Evolutionary conservation across 1,140 invertebrate genomes (phyloP), one percentile per base, ranked within the genome.

Genomic region (Brachionus rotundiformis): DNA sequence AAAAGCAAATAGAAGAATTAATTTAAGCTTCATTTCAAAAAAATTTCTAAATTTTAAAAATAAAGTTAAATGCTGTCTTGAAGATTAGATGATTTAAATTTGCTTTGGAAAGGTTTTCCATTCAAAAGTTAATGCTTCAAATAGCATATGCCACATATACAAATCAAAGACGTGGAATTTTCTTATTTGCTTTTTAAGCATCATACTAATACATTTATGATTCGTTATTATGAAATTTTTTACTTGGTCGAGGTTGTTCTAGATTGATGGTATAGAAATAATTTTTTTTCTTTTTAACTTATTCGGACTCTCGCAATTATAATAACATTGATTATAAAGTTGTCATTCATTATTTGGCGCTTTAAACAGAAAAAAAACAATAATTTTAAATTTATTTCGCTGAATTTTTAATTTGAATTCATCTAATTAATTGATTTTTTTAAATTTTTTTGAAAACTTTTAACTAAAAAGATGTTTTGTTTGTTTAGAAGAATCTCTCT

Each of bases 11-110:
- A 54, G 23, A 54, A 54, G 19, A 8, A 54, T 25, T 19, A 54
- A 23, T 54, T 54, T 54, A 54, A 54, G 47, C 47, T 54, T 54
- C 47, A 54, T 54, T 54, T 54, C 23, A 7, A 23, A 54, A 54
- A 54, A n/a, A n/a, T n/a, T 16, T 54, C 47, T 54, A 54, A 54
- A 54, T 19, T 54, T 2, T 25, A 23, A 54, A 54, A 19, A 54
- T 19, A 54, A 54, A 54, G 8, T 54, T 8, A 54, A 54, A 54
- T 54, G 47, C 47, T 54, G 4, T 19, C 16, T 54, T 54, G n/a
- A 54, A 16, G 47, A 54, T 54, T 54, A 54, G 47, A 54, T 54
- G 47, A 54, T 54, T 54, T 54, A 54, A 54, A 54, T 54, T 54
- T 54, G 47, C 47, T 19, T 54, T 54, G 47, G 23, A 54, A 54